phyloP scores from a whole-genome alignment of 2,888 invertebrate genomes.

The Neoitamus cyanurus region DNA sequence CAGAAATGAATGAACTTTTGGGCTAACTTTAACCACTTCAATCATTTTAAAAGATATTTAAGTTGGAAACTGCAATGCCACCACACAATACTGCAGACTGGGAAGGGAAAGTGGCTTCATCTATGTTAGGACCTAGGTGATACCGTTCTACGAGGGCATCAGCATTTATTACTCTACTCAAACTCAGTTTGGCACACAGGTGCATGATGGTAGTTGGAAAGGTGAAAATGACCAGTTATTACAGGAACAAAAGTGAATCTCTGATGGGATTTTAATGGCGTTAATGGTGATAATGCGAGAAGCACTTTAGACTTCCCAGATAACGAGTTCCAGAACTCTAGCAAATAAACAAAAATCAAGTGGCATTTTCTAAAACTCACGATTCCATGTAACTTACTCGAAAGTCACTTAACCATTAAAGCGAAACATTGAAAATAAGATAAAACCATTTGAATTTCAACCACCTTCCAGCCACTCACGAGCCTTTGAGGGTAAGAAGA shows the following conservation, averaged over 20 bases:
- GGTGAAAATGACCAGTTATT: not conserved
- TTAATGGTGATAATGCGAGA: not conserved
- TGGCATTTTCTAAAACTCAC: not conserved
- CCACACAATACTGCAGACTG: not conserved
- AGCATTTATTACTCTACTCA: not conserved
- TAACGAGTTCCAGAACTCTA: not conserved
- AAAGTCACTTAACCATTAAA: constrained; percentile 22
- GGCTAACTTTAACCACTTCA: not conserved
- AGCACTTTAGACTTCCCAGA: not conserved
- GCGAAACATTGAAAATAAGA: constrained; percentile 28
- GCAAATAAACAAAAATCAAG: not conserved
- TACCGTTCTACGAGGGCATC: not conserved
- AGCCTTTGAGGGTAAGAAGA: not conserved
- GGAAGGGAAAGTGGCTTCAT: too few species aligned
- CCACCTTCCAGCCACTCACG: not conserved
- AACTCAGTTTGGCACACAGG: not conserved
- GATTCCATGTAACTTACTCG: constrained; percentile 19
- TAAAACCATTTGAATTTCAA: constrained; percentile 9
- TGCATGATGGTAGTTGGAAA: not conserved
- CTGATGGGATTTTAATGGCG: not conserved
- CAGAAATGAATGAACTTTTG: not conserved
- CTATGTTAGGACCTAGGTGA: too few species aligned
- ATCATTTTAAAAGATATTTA: not conserved
- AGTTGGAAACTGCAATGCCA: not conserved
- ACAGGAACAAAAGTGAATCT: not conserved